These are phyloP conservation scores for Scrobipalpa atriplicella DNA, from an alignment of 2,888 invertebrate genomes.

Conservation along the genomic window DNA sequence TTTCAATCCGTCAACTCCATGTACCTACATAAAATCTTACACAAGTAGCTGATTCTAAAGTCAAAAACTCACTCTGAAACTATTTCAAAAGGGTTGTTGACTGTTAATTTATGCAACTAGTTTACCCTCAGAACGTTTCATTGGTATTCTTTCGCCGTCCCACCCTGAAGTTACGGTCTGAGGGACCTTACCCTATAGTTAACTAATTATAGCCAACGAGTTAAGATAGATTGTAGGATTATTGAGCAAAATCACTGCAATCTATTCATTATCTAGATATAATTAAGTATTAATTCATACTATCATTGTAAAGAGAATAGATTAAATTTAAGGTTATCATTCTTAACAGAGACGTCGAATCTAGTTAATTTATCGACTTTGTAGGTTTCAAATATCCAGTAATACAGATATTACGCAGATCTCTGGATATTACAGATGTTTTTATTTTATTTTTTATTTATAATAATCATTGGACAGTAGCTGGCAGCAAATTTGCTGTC, in stretches of 20 bases:
- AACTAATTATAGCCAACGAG: background rate
- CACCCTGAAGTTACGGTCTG: background rate
- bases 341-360: no score
- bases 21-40: no score
- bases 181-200: background rate
- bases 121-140: background rate
- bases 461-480: no score
- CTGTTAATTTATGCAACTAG: background rate
- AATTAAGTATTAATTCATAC: background rate
- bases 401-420: no score
- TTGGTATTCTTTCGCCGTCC: constrained; percentile 9
- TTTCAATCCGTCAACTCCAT: no score
- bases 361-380: no score
- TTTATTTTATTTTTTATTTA: no score
- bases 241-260: background rate
- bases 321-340: no score
- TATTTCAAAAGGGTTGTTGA: constrained; percentile 1
- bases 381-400: no score
- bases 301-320: no score
- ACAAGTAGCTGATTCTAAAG: background rate
- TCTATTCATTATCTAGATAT: background rate
- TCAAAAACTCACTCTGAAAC: background rate
- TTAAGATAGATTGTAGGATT: constrained; percentile 3
- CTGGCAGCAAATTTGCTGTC: no score
- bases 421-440: no score